These are phyloP conservation scores for Prosapia bicincta DNA, from an alignment of 2,888 invertebrate genomes.

Conservation along the genomic window DNA sequence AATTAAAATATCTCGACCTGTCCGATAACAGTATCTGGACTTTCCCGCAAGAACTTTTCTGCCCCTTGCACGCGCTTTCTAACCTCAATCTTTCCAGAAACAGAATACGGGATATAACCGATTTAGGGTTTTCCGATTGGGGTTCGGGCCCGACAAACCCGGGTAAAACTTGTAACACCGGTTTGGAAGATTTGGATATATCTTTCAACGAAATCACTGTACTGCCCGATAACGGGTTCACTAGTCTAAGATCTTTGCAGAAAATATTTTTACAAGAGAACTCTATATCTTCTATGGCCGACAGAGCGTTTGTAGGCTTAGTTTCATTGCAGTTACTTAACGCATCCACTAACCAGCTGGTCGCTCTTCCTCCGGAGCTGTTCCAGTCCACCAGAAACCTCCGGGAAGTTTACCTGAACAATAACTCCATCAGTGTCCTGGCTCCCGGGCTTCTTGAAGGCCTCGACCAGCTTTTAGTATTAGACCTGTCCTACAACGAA, in stretches of 20 bases:
- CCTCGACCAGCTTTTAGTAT: constrained; percentile 75
- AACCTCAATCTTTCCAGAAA: constrained; percentile 82
- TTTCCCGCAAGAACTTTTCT: constrained; percentile 75
- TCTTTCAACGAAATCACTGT: constrained; percentile 75
- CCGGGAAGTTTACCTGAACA: constrained; percentile 77
- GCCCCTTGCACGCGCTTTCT: constrained; percentile 73
- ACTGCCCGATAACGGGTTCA: constrained; percentile 69
- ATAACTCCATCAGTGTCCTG: constrained; percentile 79
- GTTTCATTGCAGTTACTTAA: constrained; percentile 77
- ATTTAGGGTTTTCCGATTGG: constrained; percentile 74
- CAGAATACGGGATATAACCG: constrained; percentile 71
- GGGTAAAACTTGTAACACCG: constrained; percentile 63
- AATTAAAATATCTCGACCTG: constrained; percentile 74
- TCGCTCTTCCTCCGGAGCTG: constrained; percentile 73
- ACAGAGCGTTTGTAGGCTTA: constrained; percentile 75
- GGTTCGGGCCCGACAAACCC: constrained; percentile 63
- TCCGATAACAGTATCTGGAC: constrained; percentile 80
- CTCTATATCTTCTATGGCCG: constrained; percentile 73
- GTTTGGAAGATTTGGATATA: constrained; percentile 64
- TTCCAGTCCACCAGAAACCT: constrained; percentile 79
- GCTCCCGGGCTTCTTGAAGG: constrained; percentile 81
- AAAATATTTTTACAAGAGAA: constrained; percentile 80
- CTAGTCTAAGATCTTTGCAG: constrained; percentile 72
- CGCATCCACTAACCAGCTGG: constrained; percentile 80
- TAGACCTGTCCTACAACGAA: constrained; percentile 82